phyloP scores from a whole-genome alignment of 1,140 invertebrate genomes.

The Charaxes varanes region DNA sequence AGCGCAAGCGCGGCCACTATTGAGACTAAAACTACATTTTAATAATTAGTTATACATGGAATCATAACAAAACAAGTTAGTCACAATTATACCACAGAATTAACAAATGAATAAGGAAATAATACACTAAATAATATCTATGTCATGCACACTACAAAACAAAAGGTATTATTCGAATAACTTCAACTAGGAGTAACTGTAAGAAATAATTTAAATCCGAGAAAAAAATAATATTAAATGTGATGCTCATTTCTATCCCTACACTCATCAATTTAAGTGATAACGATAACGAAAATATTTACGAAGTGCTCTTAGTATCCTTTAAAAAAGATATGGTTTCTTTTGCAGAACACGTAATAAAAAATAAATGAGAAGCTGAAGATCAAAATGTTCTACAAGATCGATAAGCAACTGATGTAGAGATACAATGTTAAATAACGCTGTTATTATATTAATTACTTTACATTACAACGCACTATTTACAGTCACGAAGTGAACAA shows the following conservation, averaged over 20 bases:
- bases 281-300: no score
- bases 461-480: conserved; percentile 28
- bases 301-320: no score
- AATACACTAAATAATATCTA: conserved; percentile 2
- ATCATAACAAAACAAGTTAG: conserved; percentile 2
- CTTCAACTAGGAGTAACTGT: no score
- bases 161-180: not conserved
- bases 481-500: conserved; percentile 15
- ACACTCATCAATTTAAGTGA: no score
- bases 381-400: not conserved
- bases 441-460: conserved; percentile 24
- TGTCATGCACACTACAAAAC: conserved; percentile 1
- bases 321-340: no score
- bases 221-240: no score
- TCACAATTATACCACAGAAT: conserved; percentile 6
- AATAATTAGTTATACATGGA: not conserved
- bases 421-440: conserved; percentile 13
- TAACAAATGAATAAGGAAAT: conserved; percentile 15
- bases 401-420: conserved; percentile 6
- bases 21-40: not conserved
- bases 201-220: no score
- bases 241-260: no score
- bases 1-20: conserved; percentile 10
- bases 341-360: not conserved
- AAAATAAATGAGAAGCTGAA: conserved; percentile 1